Base-by-base conservation (phyloP, 92 coral and sea anemone species). In the Epizoanthus rinbou region DNA sequence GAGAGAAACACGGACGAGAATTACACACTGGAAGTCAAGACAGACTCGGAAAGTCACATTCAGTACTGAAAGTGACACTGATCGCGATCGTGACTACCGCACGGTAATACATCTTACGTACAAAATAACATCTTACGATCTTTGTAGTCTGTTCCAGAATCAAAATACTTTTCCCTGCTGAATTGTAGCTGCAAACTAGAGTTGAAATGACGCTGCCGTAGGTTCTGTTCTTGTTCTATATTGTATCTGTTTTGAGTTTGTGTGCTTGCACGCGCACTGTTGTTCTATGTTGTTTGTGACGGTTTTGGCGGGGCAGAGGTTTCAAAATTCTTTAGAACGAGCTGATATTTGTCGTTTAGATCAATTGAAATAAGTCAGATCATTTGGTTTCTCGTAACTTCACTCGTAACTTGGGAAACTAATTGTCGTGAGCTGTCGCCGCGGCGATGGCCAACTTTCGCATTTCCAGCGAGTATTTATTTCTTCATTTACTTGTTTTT, bases 371-470 rank as follows among this genome's bases (percentile, higher is more conserved):
- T 58, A 58, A 64, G 69, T 64, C 39, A 23, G 70, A 64, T 64
- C 70, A 64, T 64, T 64, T 64, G 70, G 70, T 64, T 64, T 64
- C 70, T 64, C 70, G 70, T 64, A 64, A 64, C 69, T 64, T 64
- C 69, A 64, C 69, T 64, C 64, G 64, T 58, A 58, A 58, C 64
- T 58, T 58, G 64, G 64, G 64, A 64, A 64, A 64, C 70, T 64
- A 64, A 64, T 64, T 64, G 70, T 64, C 70, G 70, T 64, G 70
- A 64, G 70, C 70, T 64, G 70, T 64, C 70, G 70, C 70, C 70
- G 39, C 70, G 70, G 70, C 70, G 70, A 64, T 64, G 70, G 70
- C 70, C 70, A 64, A 64, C 70, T 64, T 64, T 64, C 70, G 70
- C 70, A 64, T 64, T 64, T 64, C 70, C 70, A 64, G 70, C 70